A percentile compares a stretch with the other conserved stretches of the same genome.
These are phyloP conservation scores for Cirrhinus molitorella DNA, from an alignment of 2,797 vertebrate species.

Conservation along the genomic window DNA sequence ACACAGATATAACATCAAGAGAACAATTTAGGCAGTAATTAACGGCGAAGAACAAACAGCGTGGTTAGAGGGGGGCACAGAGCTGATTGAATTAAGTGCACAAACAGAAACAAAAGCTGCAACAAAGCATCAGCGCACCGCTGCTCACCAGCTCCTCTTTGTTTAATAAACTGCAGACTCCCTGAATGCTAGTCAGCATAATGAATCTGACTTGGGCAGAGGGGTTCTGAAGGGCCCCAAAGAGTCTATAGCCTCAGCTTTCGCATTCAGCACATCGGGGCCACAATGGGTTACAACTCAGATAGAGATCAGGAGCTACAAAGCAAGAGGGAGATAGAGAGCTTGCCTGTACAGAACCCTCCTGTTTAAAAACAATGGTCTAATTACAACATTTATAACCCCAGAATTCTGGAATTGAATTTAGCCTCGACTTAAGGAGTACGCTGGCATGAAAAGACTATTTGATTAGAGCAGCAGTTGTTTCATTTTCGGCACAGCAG, in stretches of 20 bases:
- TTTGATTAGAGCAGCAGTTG: constrained; percentile 83
- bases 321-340: constrained; percentile 22
- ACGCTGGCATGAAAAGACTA: constrained; percentile 81
- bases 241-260: constrained; percentile 38
- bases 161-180: constrained; percentile 83
- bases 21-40: constrained; percentile 85
- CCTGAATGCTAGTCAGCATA: constrained; percentile 80
- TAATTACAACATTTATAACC: constrained; percentile 83
- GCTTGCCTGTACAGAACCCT: constrained; percentile 29
- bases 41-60: constrained; percentile 80
- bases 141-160: constrained; percentile 79
- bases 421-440: constrained; percentile 82
- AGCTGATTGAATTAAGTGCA: constrained; percentile 84
- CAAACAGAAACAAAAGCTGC: constrained; percentile 80
- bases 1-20: constrained; percentile 82
- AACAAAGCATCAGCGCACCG: constrained; percentile 77
- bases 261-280: constrained; percentile 20
- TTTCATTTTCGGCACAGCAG: constrained; percentile 81
- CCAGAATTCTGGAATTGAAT: constrained; percentile 82
- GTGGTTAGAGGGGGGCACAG: constrained; percentile 78
- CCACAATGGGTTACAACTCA: constrained; percentile 52
- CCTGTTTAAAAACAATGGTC: constrained; percentile 77
- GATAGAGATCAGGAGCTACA: constrained; percentile 18
- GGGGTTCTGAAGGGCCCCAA: constrained; percentile 37
- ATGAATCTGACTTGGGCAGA: constrained; percentile 69